Percentiles rank a stretch among this genome's conserved stretches.
These are phyloP conservation scores for Artibeus jamaicensis DNA, from an alignment of 2,797 vertebrate genomes.

Conservation along the genomic window DNA sequence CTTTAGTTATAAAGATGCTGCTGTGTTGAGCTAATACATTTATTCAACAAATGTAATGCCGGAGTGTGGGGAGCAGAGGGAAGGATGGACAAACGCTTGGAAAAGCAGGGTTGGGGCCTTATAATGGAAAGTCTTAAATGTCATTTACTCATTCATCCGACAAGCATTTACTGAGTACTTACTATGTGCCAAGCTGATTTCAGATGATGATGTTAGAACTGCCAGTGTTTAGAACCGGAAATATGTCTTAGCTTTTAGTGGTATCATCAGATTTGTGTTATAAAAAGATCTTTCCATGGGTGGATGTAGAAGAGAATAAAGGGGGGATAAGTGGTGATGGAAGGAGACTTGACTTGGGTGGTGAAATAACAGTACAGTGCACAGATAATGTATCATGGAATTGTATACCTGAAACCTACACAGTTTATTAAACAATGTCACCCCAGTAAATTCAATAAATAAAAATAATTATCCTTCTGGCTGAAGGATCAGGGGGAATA, in stretches of 20 bases:
- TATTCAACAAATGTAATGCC: background rate
- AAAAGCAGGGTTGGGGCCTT: background rate
- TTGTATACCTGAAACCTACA: background rate
- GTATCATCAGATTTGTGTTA: background rate
- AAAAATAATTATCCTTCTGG: background rate
- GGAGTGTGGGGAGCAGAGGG: background rate
- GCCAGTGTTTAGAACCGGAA: background rate
- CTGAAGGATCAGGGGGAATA: background rate
- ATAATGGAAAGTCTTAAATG: background rate
- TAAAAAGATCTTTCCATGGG: background rate
- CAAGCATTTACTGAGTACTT: background rate
- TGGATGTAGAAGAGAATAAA: background rate
- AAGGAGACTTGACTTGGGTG: background rate
- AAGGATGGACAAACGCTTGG: background rate
- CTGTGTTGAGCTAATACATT: background rate
- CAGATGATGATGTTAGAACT: background rate
- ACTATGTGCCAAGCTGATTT: background rate
- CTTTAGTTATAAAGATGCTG: background rate
- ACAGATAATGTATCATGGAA: background rate
- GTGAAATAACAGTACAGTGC: background rate
- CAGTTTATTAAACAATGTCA: background rate
- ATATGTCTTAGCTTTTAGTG: background rate
- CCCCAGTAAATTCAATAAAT: background rate
- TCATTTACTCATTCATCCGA: background rate
- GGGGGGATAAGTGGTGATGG: background rate